Conservation (phyloP, 2,797 vertebrate genomes). For the Poeciliopsis gracilis region DNA sequence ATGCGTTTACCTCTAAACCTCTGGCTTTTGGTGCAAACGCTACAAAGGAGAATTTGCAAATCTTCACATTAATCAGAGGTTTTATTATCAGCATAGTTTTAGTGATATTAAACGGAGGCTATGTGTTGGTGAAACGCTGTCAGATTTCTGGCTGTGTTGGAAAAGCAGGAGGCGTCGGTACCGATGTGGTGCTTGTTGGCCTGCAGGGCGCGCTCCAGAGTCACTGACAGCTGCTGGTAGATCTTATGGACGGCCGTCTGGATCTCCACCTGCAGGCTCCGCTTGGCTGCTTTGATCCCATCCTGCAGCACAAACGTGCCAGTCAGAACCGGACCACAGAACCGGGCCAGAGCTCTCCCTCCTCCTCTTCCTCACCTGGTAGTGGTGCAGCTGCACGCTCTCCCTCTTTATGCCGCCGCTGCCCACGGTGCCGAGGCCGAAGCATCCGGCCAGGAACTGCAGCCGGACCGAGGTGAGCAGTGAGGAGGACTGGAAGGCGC, state of each 20-base stretch:
- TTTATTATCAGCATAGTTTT: too few species aligned
- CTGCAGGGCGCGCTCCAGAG: conserved; percentile 93
- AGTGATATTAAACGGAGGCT: too few species aligned
- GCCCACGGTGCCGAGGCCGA: conserved; percentile 92
- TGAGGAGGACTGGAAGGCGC: conserved; percentile 90
- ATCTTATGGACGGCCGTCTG: conserved; percentile 97
- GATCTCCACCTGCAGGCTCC: conserved; percentile 93
- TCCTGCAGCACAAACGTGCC: conserved; percentile 78
- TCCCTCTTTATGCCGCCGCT: conserved; percentile 88
- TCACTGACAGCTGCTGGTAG: conserved; percentile 96
- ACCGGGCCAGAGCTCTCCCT: neutral
- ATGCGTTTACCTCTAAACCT: too few species aligned
- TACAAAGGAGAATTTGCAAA: too few species aligned
- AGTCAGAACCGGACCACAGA: neutral
- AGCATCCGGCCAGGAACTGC: conserved; percentile 97
- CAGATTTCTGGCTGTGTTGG: too few species aligned
- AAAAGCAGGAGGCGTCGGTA: conserved; percentile 52
- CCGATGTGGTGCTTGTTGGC: conserved; percentile 97
- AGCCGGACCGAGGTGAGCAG: conserved; percentile 95
- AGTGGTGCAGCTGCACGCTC: conserved; percentile 95
- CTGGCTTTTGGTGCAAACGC: too few species aligned
- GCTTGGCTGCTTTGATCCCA: conserved; percentile 93
- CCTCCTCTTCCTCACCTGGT: conserved; percentile 83
- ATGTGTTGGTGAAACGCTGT: too few species aligned
- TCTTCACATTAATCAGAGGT: too few species aligned